These are phyloP conservation scores for Anastatus disparis DNA, from an alignment of 1,140 invertebrate species.

Conservation along the genomic window DNA sequence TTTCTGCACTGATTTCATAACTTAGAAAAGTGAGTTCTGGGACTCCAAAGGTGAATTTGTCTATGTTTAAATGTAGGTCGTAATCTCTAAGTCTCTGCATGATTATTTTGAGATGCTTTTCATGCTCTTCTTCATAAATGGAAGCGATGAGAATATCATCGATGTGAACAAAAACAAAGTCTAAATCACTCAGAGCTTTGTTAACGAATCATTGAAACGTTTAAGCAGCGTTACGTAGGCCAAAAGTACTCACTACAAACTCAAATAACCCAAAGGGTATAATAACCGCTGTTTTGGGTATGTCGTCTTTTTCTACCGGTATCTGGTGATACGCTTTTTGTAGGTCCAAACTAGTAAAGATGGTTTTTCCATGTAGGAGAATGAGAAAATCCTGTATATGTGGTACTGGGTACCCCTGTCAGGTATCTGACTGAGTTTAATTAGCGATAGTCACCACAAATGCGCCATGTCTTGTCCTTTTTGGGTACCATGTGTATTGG, in stretches of 20 bases:
- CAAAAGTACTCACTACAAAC: background rate
- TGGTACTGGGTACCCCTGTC: too few species aligned
- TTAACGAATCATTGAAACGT: background rate
- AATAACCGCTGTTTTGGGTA: background rate
- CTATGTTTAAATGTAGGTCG: conserved; percentile 15
- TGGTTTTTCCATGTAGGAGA: too few species aligned
- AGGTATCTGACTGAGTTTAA: too few species aligned
- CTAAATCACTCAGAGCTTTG: conserved; percentile 44
- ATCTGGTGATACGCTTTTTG: too few species aligned
- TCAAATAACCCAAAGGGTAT: background rate
- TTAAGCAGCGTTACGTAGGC: background rate
- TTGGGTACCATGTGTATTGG: too few species aligned
- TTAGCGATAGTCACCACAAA: too few species aligned
- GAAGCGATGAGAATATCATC: conserved; percentile 46
- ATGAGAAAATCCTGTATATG: too few species aligned
- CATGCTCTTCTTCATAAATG: too few species aligned
- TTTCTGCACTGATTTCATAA: conserved; percentile 43
- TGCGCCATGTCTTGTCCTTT: too few species aligned
- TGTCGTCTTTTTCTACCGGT: conserved; percentile 46
- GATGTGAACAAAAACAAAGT: conserved; percentile 50
- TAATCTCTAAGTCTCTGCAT: too few species aligned
- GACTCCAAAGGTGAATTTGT: conserved; percentile 49
- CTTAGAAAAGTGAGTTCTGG: conserved; percentile 50
- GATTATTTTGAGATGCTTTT: too few species aligned
- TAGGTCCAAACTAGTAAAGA: too few species aligned